Conservation (phyloP, 1,140 invertebrate genomes). For the Sipha flava region DNA sequence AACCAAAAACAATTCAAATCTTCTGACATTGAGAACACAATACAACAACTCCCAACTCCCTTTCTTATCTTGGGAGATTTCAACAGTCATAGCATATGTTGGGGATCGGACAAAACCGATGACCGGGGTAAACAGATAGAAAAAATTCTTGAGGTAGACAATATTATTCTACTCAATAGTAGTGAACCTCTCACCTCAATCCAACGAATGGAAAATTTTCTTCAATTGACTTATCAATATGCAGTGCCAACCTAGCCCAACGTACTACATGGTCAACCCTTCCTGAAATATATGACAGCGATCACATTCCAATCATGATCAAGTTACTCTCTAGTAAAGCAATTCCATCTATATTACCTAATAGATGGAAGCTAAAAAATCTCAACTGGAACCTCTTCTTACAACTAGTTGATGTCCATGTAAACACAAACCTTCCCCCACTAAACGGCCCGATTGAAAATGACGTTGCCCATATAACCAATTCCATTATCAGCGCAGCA, state of each 20-base stretch:
- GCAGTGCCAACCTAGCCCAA: neutral
- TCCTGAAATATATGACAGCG: neutral
- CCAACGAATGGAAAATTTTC: neutral
- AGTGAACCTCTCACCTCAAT: neutral
- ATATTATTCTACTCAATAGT: neutral
- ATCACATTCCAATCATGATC: neutral
- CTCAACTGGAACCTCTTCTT: neutral
- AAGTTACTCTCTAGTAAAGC: neutral
- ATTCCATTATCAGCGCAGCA: neutral
- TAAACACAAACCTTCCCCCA: neutral
- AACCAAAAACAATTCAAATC: neutral
- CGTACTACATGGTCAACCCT: neutral
- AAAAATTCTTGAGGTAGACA: neutral
- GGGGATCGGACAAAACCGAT: neutral
- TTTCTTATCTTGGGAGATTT: neutral
- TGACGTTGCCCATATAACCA: neutral
- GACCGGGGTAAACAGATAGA: neutral
- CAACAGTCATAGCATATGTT: neutral
- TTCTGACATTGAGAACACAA: neutral
- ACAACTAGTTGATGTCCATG: neutral
- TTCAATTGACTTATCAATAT: neutral
- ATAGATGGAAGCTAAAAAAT: neutral
- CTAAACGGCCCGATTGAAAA: neutral
- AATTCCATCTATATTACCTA: fast-evolving
- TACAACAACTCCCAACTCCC: neutral